Conservation (phyloP, 2,113 vertebrate genomes). For the Tenebrosternarchus preto region DNA sequence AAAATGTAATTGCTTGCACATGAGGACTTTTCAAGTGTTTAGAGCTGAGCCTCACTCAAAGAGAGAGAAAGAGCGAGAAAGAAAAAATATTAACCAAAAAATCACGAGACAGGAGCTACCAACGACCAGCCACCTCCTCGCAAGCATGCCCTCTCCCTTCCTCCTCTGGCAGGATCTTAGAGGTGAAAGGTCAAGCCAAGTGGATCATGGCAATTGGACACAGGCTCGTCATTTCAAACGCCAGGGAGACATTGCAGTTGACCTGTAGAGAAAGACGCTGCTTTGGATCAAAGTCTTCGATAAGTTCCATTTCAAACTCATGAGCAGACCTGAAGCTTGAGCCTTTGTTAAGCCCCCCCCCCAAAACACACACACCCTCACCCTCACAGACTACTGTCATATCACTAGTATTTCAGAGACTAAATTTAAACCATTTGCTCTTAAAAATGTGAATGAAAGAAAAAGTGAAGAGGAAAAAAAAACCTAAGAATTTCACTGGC, state of each 20-base stretch:
- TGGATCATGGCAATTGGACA: constrained; percentile 73
- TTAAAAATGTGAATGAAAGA: not conserved
- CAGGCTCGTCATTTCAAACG: constrained; percentile 68
- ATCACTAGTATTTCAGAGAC: constrained; percentile 29
- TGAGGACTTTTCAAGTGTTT: constrained; percentile 77
- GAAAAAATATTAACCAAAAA: not conserved
- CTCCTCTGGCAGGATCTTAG: constrained; percentile 59
- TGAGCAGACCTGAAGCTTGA: constrained; percentile 7
- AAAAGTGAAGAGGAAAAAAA: not conserved
- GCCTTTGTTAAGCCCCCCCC: not conserved
- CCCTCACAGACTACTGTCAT: constrained; percentile 34
- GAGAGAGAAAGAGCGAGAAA: constrained; percentile 50
- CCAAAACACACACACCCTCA: not conserved
- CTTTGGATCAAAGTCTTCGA: constrained; percentile 64
- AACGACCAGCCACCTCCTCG: constrained; percentile 29
- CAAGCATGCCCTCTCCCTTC: constrained; percentile 66
- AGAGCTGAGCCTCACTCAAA: constrained; percentile 71
- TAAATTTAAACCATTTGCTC: constrained; percentile 44
- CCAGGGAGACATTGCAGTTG: constrained; percentile 56
- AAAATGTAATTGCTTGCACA: constrained; percentile 76
- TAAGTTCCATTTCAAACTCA: constrained; percentile 48
- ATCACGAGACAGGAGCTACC: constrained; percentile 57
- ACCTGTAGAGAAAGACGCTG: constrained; percentile 56
- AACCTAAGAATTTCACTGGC: constrained; percentile 24
- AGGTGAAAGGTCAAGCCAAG: constrained; percentile 67